phyloP scores from a whole-genome alignment of 1,140 invertebrate genomes.

The Drosophila grimshawi region DNA sequence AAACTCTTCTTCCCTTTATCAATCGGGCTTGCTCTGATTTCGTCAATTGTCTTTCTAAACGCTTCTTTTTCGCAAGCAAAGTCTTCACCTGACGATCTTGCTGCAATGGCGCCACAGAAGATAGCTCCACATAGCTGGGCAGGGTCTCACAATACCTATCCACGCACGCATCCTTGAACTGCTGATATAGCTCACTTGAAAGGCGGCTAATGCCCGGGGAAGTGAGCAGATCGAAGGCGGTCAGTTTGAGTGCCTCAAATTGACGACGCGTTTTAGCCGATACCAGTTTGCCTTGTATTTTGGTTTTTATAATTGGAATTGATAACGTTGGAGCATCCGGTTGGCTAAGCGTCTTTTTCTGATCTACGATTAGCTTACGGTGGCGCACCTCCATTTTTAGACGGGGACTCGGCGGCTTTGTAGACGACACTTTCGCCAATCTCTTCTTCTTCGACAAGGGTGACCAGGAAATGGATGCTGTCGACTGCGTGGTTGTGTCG shows the following conservation, averaged over 20 bases:
- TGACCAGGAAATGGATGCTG: constrained; percentile 43
- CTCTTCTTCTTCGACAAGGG: constrained; percentile 53
- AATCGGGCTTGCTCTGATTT: constrained; percentile 10
- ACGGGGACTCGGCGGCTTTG: constrained; percentile 52
- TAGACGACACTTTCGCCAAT: constrained; percentile 28
- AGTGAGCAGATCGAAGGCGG: constrained; percentile 68
- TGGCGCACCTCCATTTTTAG: constrained; percentile 53
- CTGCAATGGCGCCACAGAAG: constrained; percentile 27
- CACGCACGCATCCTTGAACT: constrained; percentile 52
- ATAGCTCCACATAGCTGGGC: constrained; percentile 52
- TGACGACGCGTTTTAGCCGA: constrained; percentile 54
- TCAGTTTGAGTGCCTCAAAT: constrained; percentile 55
- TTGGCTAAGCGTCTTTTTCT: constrained; percentile 35
- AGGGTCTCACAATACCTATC: constrained; percentile 48
- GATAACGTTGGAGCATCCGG: constrained; percentile 5
- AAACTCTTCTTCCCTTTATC: background rate
- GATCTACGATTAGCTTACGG: constrained; percentile 61
- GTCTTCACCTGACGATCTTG: constrained; percentile 52
- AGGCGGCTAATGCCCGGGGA: constrained; percentile 23
- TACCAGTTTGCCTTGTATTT: constrained; percentile 47
- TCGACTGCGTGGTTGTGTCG: background rate
- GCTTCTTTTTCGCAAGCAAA: constrained; percentile 45
- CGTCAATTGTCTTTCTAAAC: constrained; percentile 34
- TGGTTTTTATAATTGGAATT: constrained; percentile 25
- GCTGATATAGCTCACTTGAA: constrained; percentile 12